phyloP scores from a whole-genome alignment of 2,888 invertebrate species.

The Oxyscelio sp. region DNA sequence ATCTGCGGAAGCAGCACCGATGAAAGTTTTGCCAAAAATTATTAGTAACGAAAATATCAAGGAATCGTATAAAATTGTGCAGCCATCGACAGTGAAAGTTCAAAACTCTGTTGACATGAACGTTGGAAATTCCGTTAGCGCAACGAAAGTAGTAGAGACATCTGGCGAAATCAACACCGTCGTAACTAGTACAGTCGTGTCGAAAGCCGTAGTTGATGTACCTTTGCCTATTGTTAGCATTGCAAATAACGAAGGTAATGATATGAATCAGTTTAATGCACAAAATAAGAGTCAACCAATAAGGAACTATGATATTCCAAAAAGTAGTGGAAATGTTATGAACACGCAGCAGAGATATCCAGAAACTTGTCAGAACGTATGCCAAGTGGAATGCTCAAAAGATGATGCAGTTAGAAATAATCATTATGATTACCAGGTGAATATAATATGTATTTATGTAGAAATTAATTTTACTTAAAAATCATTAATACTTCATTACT shows the following conservation, averaged over 20 bases:
- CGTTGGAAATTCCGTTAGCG: slow-evolving; percentile 41
- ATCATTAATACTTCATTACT: not conserved
- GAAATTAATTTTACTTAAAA: not conserved
- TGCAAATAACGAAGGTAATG: slow-evolving; percentile 28
- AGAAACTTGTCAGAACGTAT: slow-evolving; percentile 49
- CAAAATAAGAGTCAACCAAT: slow-evolving; percentile 45
- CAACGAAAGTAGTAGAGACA: slow-evolving; percentile 40
- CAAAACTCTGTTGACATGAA: slow-evolving; percentile 42
- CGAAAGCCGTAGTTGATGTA: slow-evolving; percentile 47
- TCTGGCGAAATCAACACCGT: slow-evolving; percentile 24
- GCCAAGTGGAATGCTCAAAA: slow-evolving; percentile 59
- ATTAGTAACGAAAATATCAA: too few species aligned
- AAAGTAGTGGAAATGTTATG: slow-evolving; percentile 45
- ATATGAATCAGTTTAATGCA: slow-evolving; percentile 43
- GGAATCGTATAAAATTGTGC: too few species aligned
- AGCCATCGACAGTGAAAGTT: too few species aligned
- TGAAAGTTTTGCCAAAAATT: too few species aligned
- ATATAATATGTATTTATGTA: slow-evolving; percentile 9
- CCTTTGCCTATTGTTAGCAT: slow-evolving; percentile 39
- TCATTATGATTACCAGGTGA: slow-evolving; percentile 74
- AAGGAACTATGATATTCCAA: slow-evolving; percentile 68
- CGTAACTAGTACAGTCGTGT: slow-evolving; percentile 11
- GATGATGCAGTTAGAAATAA: slow-evolving; percentile 58
- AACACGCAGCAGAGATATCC: slow-evolving; percentile 40
- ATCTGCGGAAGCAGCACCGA: too few species aligned